Percentiles rank a stretch among this genome's conserved stretches.
These are phyloP conservation scores for Leptonema lineaticorne DNA, from an alignment of 1,140 invertebrate species.

Conservation along the genomic window DNA sequence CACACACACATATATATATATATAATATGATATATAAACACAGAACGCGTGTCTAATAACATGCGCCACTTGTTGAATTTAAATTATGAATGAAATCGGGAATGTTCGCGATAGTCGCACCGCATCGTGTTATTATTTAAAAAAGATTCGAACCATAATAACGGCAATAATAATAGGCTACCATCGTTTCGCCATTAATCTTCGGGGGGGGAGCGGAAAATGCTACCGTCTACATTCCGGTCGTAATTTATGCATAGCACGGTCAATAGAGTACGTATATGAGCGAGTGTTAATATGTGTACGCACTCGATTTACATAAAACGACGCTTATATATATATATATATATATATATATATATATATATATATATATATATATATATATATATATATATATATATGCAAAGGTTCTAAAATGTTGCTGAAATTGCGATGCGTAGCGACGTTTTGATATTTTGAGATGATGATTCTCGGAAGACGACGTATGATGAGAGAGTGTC, in stretches of 20 bases:
- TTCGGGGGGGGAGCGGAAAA: not conserved
- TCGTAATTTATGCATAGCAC: constrained; percentile 14
- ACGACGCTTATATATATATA: too few species aligned
- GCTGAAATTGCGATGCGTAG: too few species aligned
- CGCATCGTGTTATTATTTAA: constrained; percentile 12
- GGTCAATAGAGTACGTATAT: not conserved
- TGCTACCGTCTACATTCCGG: constrained; percentile 22
- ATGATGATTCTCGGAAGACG: too few species aligned
- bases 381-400: too few species aligned
- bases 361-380: too few species aligned
- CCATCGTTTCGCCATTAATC: constrained; percentile 14
- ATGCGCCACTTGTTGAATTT: constrained; percentile 18
- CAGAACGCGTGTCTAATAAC: too few species aligned
- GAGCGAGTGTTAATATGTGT: not conserved
- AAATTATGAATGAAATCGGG: constrained; percentile 14
- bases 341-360: too few species aligned
- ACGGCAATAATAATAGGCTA: constrained; percentile 10
- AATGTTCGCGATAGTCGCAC: not conserved
- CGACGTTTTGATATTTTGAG: too few species aligned
- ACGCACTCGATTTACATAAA: not conserved
- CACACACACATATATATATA: too few species aligned
- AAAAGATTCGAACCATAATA: constrained; percentile 19
- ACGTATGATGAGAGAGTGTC: too few species aligned
- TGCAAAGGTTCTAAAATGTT: too few species aligned
- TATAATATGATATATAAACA: too few species aligned